Base-by-base conservation (phyloP, 2,113 vertebrate genomes). In the Caranx melampygus region DNA sequence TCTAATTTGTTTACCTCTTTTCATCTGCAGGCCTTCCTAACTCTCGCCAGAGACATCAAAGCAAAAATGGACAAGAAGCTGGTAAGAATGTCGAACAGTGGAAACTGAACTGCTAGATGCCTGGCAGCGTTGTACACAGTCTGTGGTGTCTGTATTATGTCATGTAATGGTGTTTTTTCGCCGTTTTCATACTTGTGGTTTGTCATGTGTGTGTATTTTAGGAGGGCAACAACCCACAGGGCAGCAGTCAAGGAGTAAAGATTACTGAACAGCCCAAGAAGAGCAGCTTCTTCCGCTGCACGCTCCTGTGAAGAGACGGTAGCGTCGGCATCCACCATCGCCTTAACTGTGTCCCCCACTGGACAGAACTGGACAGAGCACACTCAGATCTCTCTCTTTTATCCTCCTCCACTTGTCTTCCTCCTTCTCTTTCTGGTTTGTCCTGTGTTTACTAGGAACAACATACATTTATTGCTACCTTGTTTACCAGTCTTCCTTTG, bases 61-160 rank as follows among this genome's bases (percentile, higher is more conserved):
- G 95, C 97, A 81, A 99, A 99, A 94, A 99, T 99, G 97, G 98
- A 99, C 95, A 99, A 96, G 92, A 99, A 99, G 89, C 93, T 99
- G 97, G 98, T 99, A 91, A 96, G 97, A 26, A 40, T 37, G 6
- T 11, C 15, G 34, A 69, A 5, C 6, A 68, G 3, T 34, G 45
- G 5, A 65, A 54, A 21, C 13, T 4, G 2, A 9, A 58, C 49
- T 57, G 13, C 7, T 47, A 7, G 6, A 21, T 20, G 11, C 2
- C 44, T 16, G 2, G 13, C n/a, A 16, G 34, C 34, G 12, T 49
- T 60, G 3, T 10, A 18, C 2, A 34, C 15, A 13, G 33, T 61
- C 3, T 52, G 7, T 34, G 31, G 10, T 31, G 4, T 74, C 16
- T 62, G 63, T 61, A 3, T 45, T 16, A 5, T 61, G 16, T 72